Conservation (phyloP, 2,888 invertebrate species). For the Mellilla xanthometata region DNA sequence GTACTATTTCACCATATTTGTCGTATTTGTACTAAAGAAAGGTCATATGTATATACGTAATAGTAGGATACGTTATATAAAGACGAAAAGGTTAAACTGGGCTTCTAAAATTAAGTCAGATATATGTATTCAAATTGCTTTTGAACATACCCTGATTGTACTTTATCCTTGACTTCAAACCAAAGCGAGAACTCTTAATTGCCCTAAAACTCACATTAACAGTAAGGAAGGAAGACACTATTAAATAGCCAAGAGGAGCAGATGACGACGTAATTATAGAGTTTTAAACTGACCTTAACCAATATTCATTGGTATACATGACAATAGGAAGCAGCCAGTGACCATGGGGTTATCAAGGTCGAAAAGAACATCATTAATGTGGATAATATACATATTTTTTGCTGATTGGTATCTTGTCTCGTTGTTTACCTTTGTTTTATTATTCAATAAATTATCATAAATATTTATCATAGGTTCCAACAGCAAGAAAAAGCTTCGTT, state of each 20-base stretch:
- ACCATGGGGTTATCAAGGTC: constrained; percentile 18
- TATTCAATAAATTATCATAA: neutral
- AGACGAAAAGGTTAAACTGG: too few species aligned
- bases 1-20: too few species aligned
- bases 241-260: constrained; percentile 1
- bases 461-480: neutral
- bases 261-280: constrained; percentile 13
- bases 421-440: neutral
- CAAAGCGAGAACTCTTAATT: neutral
- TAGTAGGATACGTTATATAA: too few species aligned
- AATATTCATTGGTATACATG: constrained; percentile 12
- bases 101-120: too few species aligned
- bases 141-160: too few species aligned
- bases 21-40: too few species aligned
- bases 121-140: too few species aligned
- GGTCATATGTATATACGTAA: too few species aligned
- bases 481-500: too few species aligned
- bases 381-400: constrained; percentile 18
- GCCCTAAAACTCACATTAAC: neutral
- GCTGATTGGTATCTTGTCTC: constrained; percentile 12
- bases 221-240: constrained; percentile 9
- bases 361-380: constrained; percentile 12
- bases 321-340: constrained; percentile 19
- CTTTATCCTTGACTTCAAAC: too few species aligned
- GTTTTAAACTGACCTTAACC: constrained; percentile 15